These are phyloP conservation scores for Arctopsyche grandis DNA, from an alignment of 1,140 invertebrate genomes.

Conservation along the genomic window DNA sequence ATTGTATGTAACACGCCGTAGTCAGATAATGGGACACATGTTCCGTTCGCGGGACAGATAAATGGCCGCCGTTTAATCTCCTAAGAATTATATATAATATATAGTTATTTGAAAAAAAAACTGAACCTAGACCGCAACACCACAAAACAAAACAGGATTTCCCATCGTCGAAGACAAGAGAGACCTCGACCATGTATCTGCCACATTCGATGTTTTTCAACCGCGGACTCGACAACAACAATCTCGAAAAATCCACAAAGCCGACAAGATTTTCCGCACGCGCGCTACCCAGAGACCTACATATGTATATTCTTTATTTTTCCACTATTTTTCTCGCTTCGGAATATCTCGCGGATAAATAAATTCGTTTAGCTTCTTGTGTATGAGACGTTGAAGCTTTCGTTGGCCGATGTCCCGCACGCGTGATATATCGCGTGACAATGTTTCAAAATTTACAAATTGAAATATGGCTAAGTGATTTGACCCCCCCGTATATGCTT, in stretches of 20 bases:
- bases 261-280: no score
- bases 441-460: not conserved
- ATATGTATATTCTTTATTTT: no score
- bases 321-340: not conserved
- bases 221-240: not conserved
- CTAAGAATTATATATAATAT: not conserved
- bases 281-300: no score
- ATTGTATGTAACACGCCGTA: conserved; percentile 28
- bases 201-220: conserved; percentile 35
- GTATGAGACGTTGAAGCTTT: not conserved
- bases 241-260: not conserved
- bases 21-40: conserved; percentile 37
- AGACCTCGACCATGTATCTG: conserved; percentile 31
- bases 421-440: no score
- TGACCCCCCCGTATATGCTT: not conserved
- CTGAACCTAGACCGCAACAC: conserved; percentile 38
- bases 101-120: not conserved
- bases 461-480: not conserved
- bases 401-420: not conserved
- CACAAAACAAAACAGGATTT: conserved; percentile 51
- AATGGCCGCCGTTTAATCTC: conserved; percentile 30
- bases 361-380: not conserved
- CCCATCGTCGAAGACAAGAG: conserved; percentile 29
- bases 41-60: conserved; percentile 32
- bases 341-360: not conserved